Percentiles rank a stretch among this genome's conserved stretches.
Conservation (phyloP, 2,113 vertebrate genomes). For the Festucalex cinctus region DNA sequence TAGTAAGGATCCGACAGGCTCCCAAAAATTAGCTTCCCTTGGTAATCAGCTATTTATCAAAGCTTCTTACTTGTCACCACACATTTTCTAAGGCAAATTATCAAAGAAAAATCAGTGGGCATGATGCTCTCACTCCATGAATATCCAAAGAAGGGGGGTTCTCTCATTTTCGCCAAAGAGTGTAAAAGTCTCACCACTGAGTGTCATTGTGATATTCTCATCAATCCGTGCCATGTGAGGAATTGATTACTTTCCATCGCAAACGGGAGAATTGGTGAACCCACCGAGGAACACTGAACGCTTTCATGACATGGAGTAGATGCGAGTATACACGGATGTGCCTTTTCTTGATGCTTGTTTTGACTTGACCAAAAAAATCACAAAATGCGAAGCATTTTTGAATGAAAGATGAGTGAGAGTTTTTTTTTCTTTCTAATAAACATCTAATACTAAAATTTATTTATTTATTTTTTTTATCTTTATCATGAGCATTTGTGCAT, state of each 20-base stretch:
- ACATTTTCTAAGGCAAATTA: conserved; percentile 35
- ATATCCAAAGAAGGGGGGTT: background rate
- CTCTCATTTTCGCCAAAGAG: background rate
- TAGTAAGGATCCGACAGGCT: conserved; percentile 5
- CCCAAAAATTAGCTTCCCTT: conserved; percentile 9
- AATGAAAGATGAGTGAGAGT: too few species aligned
- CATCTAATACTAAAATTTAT: background rate
- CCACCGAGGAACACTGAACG: background rate
- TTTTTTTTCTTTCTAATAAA: too few species aligned
- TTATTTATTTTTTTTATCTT: too few species aligned
- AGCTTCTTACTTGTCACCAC: conserved; percentile 27
- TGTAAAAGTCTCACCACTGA: background rate
- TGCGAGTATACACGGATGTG: background rate
- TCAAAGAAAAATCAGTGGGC: conserved; percentile 9
- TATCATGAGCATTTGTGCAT: too few species aligned
- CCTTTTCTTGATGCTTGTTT: background rate
- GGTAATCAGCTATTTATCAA: conserved; percentile 13
- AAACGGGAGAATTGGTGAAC: background rate
- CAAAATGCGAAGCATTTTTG: background rate
- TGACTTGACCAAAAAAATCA: background rate
- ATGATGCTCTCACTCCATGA: background rate
- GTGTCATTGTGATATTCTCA: background rate
- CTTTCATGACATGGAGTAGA: background rate
- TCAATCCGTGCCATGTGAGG: background rate
- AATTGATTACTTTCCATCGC: background rate